These are phyloP conservation scores for Amphipoea oculea DNA, from an alignment of 2,888 invertebrate genomes.

Conservation along the genomic window DNA sequence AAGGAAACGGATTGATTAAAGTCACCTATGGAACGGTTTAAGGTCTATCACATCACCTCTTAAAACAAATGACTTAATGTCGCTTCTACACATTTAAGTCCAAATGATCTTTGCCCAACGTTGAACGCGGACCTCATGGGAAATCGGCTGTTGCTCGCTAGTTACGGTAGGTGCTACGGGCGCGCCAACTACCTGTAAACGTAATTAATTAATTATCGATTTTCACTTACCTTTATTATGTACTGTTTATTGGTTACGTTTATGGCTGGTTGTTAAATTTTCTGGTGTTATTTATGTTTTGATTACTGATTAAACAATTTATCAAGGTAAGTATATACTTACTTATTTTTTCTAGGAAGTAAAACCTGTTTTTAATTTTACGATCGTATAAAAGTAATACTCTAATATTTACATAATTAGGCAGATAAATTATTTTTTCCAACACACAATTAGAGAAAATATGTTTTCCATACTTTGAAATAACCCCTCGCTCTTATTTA, in stretches of 20 bases:
- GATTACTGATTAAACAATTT: not conserved
- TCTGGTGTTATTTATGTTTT: slow-evolving; percentile 7
- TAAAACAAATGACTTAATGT: not conserved
- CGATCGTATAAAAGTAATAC: not conserved
- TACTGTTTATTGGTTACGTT: slow-evolving; percentile 62
- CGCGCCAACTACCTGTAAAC: slow-evolving; percentile 83
- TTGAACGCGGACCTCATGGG: slow-evolving; percentile 86
- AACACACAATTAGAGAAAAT: not conserved
- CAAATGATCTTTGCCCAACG: slow-evolving; percentile 80
- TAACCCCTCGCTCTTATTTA: not conserved
- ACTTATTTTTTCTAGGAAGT: not conserved
- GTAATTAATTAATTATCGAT: slow-evolving; percentile 90
- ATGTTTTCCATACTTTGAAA: not conserved
- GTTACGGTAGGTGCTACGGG: slow-evolving; percentile 86
- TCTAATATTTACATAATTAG: not conserved
- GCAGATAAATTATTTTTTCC: not conserved
- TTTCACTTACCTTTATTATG: slow-evolving; percentile 70
- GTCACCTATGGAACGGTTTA: not conserved
- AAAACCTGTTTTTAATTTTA: not conserved
- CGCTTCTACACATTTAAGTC: slow-evolving; percentile 28
- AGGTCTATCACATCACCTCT: not conserved
- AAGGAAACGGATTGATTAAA: not conserved
- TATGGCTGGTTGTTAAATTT: slow-evolving; percentile 50
- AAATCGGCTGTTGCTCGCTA: slow-evolving; percentile 89
- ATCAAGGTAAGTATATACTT: not conserved